phyloP scores from a whole-genome alignment of 2,797 vertebrate genomes.

The Ambastaia sidthimunki region DNA sequence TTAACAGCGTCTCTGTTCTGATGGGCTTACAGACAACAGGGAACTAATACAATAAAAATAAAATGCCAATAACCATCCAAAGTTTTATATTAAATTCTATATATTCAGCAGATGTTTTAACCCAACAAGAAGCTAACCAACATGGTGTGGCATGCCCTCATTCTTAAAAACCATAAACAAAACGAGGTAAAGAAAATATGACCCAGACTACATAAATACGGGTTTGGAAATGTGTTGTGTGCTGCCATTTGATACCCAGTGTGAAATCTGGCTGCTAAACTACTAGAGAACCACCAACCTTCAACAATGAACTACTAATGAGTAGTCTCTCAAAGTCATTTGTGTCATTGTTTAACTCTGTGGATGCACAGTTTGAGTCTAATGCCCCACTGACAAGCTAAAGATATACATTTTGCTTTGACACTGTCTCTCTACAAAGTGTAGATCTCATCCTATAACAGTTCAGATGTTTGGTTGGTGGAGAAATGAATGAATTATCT shows the following conservation, averaged over 20 bases:
- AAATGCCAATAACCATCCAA: no score
- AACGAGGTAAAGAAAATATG: neutral
- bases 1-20: neutral
- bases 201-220: neutral
- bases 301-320: neutral
- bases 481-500: no score
- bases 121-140: neutral
- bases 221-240: slow-evolving; percentile 8
- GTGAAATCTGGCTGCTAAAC: neutral
- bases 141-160: slow-evolving; percentile 9
- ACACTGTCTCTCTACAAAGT: no score
- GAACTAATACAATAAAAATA: neutral
- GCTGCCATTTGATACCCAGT: neutral
- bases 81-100: no score
- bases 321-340: no score
- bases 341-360: no score
- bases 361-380: no score
- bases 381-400: no score
- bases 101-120: neutral
- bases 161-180: slow-evolving; percentile 8
- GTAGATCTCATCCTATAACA: no score
- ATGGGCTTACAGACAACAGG: neutral
- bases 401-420: no score
- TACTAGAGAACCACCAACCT: neutral
- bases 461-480: no score